Conservation (phyloP, 2,113 vertebrate genomes). For the Actenoides hombroni region DNA sequence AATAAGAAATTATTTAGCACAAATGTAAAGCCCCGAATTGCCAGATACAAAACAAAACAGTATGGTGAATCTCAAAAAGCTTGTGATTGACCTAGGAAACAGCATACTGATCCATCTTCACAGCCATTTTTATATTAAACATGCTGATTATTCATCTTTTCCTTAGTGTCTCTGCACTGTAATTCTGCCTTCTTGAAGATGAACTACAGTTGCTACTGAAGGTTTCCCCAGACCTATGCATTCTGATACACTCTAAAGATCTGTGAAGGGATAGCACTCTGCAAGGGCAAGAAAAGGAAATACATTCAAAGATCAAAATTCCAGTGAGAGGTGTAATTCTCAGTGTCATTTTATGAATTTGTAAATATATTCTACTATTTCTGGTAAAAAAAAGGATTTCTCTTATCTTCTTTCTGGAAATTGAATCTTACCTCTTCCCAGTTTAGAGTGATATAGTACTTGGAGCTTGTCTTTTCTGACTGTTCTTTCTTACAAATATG, state of each 20-base stretch:
- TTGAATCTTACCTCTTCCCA: constrained; percentile 76
- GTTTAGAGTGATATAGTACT: constrained; percentile 73
- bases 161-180: background rate
- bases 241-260: background rate
- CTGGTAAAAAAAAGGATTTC: background rate
- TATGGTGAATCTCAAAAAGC: background rate
- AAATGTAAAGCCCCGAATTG: background rate
- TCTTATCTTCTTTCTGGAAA: background rate
- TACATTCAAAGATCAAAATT: background rate
- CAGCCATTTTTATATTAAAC: background rate
- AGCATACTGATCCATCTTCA: background rate
- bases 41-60: background rate
- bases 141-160: background rate
- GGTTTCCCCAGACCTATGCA: background rate
- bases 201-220: background rate
- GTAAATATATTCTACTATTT: background rate
- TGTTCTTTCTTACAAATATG: constrained; percentile 70
- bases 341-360: background rate
- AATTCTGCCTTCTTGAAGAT: background rate
- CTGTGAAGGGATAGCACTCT: background rate
- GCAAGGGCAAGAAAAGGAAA: background rate
- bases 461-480: constrained; percentile 33
- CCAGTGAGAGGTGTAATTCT: background rate
- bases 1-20: background rate
- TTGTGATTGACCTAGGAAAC: background rate